Base-by-base conservation (phyloP, 2,113 vertebrate species). In the Pampusana beccarii region DNA sequence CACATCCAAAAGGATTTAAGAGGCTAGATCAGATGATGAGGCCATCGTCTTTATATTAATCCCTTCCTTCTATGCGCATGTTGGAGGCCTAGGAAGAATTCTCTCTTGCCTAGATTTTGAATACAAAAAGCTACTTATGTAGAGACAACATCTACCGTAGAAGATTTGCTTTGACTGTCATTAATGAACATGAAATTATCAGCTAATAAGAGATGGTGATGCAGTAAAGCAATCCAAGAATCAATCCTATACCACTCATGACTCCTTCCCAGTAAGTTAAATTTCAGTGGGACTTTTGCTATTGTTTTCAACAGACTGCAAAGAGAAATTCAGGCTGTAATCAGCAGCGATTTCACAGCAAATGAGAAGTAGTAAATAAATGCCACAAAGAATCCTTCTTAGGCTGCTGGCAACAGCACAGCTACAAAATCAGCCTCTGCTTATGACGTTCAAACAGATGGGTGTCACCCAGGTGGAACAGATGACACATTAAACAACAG, bases 381-480 rank as follows among this genome's bases (percentile, higher is more conserved):
- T 34, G 71, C 71, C 51, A 90, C 80, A 91, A 86, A 86, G 71
- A 94, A 88, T 80, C 75, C n/a, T 83, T 88, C 80, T 95, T 87
- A 62, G 66, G 58, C 67, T 93, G 72, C 86, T 93, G 90, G 91
- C 80, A 77, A 83, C 36, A 78, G 46, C 54, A 64, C 33, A 50
- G 71, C 66, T 85, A 92, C 62, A 95, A 88, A 97, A 90, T 86
- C 80, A 92, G 93, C 53, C 53, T 90, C 74, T 88, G 58, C 29
- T 86, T 81, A 38, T 86, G 85, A 74, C 26, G 5, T 69, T 87
- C 81, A 34, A 89, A 64, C 42, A 95, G 38, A 94, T 82, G 93
- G 88, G 92, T 26, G 92, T 90, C 90, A 95, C 93, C 92, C 66
- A 95, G 93, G 93, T 95, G 92, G 95, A 96, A 96, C 4, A 82